Evolutionary conservation across 2,888 invertebrate genomes (phyloP).

Genomic region (Hoplodrina ambigua): DNA sequence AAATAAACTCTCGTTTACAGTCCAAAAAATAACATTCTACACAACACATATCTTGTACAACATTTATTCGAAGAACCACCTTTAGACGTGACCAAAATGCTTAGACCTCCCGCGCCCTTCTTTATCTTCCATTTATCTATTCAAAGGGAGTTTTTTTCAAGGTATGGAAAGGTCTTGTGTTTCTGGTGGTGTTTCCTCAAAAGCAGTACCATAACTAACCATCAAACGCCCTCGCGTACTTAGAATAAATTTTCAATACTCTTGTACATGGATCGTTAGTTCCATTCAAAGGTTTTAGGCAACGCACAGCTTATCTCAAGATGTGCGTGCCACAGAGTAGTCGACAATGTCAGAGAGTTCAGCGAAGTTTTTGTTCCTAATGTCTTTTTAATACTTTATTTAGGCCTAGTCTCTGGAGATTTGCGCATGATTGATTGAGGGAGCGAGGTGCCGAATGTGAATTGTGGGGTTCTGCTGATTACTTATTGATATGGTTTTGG

Average conservation of each 20-base stretch:
- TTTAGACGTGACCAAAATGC: slow-evolving; percentile 65
- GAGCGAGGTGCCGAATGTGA: slow-evolving; percentile 58
- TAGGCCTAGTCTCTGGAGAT: slow-evolving; percentile 71
- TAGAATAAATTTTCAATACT: slow-evolving; percentile 90
- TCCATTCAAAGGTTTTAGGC: slow-evolving; percentile 80
- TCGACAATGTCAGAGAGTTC: slow-evolving; percentile 63
- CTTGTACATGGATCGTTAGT: slow-evolving; percentile 84
- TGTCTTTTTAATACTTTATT: slow-evolving; percentile 86
- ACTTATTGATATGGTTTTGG: slow-evolving; percentile 59
- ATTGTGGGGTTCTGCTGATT: slow-evolving; percentile 57
- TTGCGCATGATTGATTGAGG: slow-evolving; percentile 74
- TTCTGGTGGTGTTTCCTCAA: slow-evolving; percentile 71
- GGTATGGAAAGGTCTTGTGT: slow-evolving; percentile 63
- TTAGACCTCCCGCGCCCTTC: slow-evolving; percentile 61
- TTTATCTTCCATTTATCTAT: neutral
- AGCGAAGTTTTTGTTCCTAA: slow-evolving; percentile 75
- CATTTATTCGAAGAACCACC: slow-evolving; percentile 78
- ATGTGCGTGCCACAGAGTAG: slow-evolving; percentile 53
- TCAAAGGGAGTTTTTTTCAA: slow-evolving; percentile 23
- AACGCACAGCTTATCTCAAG: slow-evolving; percentile 58
- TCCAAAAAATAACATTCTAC: slow-evolving; percentile 81
- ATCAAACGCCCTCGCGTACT: slow-evolving; percentile 84
- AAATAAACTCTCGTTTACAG: slow-evolving; percentile 85
- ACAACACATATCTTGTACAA: slow-evolving; percentile 80
- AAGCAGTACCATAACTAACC: slow-evolving; percentile 85